A percentile compares a stretch with the other conserved stretches of the same genome.
phyloP scores from a whole-genome alignment of 2,888 invertebrate species.

The Hoplodrina blanda region DNA sequence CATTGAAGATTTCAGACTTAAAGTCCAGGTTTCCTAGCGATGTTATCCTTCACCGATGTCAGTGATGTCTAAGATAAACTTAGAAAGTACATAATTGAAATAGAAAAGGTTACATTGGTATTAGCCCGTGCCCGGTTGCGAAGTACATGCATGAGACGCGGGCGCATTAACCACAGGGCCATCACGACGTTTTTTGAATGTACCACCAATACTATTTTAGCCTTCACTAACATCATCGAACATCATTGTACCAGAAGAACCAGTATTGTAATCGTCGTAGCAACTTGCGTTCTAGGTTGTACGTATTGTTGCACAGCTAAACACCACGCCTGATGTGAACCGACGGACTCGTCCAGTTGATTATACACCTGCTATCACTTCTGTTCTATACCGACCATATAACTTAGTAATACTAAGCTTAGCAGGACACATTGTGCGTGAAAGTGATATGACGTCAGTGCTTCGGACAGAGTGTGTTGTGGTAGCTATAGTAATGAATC shows the following conservation, averaged over 20 bases:
- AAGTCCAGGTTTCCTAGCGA: no score
- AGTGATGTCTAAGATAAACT: no score
- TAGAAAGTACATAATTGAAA: no score
- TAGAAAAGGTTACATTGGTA: no score
- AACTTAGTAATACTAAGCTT: conserved; percentile 7
- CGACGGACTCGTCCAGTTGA: conserved; percentile 52
- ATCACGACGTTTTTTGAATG: no score
- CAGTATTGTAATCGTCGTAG: background rate
- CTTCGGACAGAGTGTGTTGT: conserved; percentile 11
- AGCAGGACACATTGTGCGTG: conserved; percentile 17
- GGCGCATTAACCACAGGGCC: no score
- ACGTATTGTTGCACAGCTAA: conserved; percentile 70
- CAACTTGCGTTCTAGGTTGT: conserved; percentile 71
- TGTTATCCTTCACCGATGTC: no score
- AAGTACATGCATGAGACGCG: no score
- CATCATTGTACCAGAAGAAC: background rate
- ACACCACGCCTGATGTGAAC: conserved; percentile 58
- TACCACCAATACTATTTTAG: no score
- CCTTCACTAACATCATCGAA: background rate
- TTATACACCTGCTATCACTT: conserved; percentile 56
- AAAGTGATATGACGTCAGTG: conserved; percentile 23
- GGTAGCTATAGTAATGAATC: background rate
- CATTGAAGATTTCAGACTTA: no score
- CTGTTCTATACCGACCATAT: conserved; percentile 32
- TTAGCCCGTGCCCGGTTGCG: no score